phyloP scores from a whole-genome alignment of 2,888 invertebrate species.

The Eristalinus aeneus region DNA sequence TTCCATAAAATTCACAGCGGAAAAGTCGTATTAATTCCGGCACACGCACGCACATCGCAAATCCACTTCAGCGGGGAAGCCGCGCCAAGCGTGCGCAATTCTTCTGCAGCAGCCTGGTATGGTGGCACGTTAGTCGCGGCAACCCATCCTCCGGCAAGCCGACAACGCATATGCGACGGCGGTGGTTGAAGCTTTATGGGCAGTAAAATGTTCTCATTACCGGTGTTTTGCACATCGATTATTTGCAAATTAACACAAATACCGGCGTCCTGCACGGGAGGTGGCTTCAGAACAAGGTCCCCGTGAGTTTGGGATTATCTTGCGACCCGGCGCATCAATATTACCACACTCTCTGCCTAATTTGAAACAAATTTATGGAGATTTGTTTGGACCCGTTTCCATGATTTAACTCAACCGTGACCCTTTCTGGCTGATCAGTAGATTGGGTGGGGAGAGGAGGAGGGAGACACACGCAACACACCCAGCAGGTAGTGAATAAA shows the following conservation, averaged over 20 bases:
- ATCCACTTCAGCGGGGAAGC: neutral
- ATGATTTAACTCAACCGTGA: neutral
- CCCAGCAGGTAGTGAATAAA: neutral
- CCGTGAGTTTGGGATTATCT: neutral
- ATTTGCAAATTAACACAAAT: slow-evolving; percentile 52
- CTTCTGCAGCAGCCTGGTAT: neutral
- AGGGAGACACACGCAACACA: neutral
- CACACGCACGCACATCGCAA: slow-evolving; percentile 33
- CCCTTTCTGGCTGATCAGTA: too few species aligned
- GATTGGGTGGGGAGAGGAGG: neutral
- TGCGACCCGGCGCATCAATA: neutral
- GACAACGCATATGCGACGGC: slow-evolving; percentile 34
- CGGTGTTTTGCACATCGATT: slow-evolving; percentile 57
- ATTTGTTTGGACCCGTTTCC: neutral
- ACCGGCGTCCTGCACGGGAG: neutral
- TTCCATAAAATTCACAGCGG: slow-evolving; percentile 29
- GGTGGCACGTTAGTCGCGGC: neutral
- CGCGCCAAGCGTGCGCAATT: neutral
- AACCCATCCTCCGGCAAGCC: neutral
- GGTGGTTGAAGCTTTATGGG: slow-evolving; percentile 45
- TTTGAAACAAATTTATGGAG: slow-evolving; percentile 6
- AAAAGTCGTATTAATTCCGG: slow-evolving; percentile 35
- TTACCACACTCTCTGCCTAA: slow-evolving; percentile 2
- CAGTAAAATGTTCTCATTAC: slow-evolving; percentile 60
- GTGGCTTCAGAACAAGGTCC: neutral